A percentile compares a stretch with the other conserved stretches of the same genome.
phyloP scores from a whole-genome alignment of 2,888 invertebrate genomes.

The Cepaea hortensis region DNA sequence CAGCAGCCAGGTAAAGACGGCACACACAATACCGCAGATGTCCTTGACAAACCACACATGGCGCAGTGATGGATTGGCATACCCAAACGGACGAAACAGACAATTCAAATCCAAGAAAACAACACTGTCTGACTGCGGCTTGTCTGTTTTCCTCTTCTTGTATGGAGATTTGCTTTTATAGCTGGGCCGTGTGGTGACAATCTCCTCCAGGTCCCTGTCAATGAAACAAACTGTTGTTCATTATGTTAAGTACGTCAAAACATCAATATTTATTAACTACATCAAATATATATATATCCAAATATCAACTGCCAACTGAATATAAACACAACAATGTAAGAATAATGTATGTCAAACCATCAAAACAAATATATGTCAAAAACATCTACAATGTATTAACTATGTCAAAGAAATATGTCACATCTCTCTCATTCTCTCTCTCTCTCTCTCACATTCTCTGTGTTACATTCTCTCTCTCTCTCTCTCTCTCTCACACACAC shows the following conservation, averaged over 20 bases:
- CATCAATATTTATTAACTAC: too few relatives aligned
- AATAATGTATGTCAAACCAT: too few relatives aligned
- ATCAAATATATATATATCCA: too few relatives aligned
- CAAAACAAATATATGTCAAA: too few relatives aligned
- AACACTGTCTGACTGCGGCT: constrained; percentile 67
- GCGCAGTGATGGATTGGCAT: constrained; percentile 56
- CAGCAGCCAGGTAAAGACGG: constrained; percentile 87
- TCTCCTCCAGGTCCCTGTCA: constrained; percentile 42
- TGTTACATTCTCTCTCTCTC: too few relatives aligned
- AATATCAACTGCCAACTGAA: too few relatives aligned
- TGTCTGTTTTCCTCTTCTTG: constrained; percentile 46
- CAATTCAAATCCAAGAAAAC: constrained; percentile 69
- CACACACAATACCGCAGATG: constrained; percentile 90
- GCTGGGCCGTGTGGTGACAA: constrained; percentile 41
- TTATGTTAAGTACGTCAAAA: too few relatives aligned
- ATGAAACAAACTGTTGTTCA: not conserved
- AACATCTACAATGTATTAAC: too few relatives aligned
- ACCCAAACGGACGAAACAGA: constrained; percentile 64
- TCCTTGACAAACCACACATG: constrained; percentile 85
- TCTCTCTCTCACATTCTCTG: too few relatives aligned
- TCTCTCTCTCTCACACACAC: not conserved
- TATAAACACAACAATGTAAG: too few relatives aligned
- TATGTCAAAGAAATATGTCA: too few relatives aligned
- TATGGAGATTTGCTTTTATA: constrained; percentile 42
- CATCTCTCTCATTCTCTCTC: not conserved